Evolutionary conservation across 2,888 invertebrate species (phyloP).

Genomic region (Pachydiplax longipennis): DNA sequence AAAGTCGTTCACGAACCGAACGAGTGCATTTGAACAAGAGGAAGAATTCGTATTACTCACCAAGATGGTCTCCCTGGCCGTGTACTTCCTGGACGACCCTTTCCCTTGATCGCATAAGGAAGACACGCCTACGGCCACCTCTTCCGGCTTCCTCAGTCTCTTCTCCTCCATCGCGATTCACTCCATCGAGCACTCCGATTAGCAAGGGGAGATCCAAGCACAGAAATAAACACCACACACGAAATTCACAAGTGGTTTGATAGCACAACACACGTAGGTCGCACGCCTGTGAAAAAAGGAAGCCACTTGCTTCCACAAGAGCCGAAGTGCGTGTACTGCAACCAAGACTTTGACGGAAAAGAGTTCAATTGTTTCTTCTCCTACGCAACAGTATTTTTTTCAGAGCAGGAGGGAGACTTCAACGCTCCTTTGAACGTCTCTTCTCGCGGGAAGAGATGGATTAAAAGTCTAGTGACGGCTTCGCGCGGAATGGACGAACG

Average conservation of each 20-base stretch:
- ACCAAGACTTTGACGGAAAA: too few species aligned
- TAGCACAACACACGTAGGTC: neutral
- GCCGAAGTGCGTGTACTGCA: too few species aligned
- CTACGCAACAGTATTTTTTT: neutral
- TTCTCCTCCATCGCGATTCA: neutral
- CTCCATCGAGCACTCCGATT: slow-evolving; percentile 1
- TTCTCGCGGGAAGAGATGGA: neutral
- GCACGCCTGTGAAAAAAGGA: neutral
- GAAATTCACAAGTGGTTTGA: neutral
- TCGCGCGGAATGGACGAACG: neutral
- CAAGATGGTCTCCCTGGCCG: slow-evolving; percentile 22
- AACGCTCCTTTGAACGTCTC: neutral
- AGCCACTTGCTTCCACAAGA: neutral
- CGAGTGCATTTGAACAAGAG: neutral
- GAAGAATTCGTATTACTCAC: neutral
- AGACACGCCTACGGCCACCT: neutral
- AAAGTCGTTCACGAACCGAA: neutral
- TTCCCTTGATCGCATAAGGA: neutral
- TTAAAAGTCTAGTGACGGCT: neutral
- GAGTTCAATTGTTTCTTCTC: neutral
- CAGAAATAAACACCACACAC: neutral
- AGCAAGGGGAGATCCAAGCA: neutral
- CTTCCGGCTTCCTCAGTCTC: neutral
- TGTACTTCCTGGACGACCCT: slow-evolving; percentile 16
- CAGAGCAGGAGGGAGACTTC: neutral